Percentiles rank a stretch among this genome's conserved stretches.
Evolutionary conservation across 1,140 invertebrate species (phyloP).

Genomic region (Drosophila elegans): DNA sequence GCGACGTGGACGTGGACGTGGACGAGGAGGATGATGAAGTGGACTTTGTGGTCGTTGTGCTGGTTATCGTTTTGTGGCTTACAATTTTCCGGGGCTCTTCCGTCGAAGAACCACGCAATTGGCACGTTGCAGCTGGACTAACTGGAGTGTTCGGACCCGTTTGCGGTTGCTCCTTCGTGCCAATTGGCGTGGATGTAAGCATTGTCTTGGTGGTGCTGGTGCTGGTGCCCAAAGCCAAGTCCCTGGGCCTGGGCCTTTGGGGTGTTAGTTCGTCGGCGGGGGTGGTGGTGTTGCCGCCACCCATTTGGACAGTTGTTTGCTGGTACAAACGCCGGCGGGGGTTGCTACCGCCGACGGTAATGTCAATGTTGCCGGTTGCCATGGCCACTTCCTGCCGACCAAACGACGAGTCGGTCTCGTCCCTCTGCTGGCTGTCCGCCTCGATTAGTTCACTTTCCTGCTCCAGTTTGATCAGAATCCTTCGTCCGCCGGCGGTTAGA

Average conservation of each 20-base stretch:
- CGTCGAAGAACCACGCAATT: conserved; percentile 83
- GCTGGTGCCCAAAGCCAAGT: conserved; percentile 52
- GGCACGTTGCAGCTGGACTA: conserved; percentile 78
- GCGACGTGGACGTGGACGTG: conserved; percentile 61
- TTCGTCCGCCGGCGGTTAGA: conserved; percentile 74
- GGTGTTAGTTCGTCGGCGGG: conserved; percentile 40
- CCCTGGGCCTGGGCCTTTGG: conserved; percentile 50
- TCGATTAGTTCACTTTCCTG: conserved; percentile 54
- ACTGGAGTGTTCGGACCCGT: conserved; percentile 49
- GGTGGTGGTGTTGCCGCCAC: conserved; percentile 59
- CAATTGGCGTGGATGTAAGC: conserved; percentile 73
- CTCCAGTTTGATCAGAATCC: conserved; percentile 78
- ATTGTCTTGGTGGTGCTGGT: conserved; percentile 64
- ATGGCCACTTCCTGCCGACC: conserved; percentile 67
- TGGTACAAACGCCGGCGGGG: conserved; percentile 75
- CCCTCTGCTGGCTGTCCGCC: conserved; percentile 48
- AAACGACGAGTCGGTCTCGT: conserved; percentile 70
- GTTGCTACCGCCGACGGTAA: conserved; percentile 80
- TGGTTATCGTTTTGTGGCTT: conserved; percentile 78
- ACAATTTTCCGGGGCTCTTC: conserved; percentile 83
- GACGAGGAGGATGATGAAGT: conserved; percentile 34
- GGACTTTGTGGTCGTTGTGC: conserved; percentile 52
- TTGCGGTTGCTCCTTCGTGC: conserved; percentile 82
- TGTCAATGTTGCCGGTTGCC: conserved; percentile 84
- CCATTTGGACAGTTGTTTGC: conserved; percentile 70